These are phyloP conservation scores for Trichonephila clavata DNA, from an alignment of 1,140 invertebrate genomes.

Conservation along the genomic window DNA sequence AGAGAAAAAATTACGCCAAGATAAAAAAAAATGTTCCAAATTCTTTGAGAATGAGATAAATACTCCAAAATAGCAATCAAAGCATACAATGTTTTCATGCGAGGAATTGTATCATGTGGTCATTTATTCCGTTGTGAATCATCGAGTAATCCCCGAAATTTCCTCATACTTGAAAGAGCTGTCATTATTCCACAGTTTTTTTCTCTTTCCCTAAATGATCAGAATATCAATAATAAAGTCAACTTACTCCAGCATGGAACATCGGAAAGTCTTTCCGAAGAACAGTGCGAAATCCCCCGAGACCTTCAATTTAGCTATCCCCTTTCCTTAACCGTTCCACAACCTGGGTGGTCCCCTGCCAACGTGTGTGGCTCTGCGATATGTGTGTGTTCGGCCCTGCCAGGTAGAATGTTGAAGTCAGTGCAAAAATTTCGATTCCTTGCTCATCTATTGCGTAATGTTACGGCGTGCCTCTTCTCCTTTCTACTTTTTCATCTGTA, in stretches of 20 bases:
- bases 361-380: slow-evolving; percentile 63
- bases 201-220: neutral
- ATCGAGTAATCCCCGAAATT: neutral
- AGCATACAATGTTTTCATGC: neutral
- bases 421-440: slow-evolving; percentile 60
- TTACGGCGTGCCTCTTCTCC: neutral
- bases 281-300: slow-evolving; percentile 51
- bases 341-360: slow-evolving; percentile 59
- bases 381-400: slow-evolving; percentile 58
- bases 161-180: neutral
- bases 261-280: neutral
- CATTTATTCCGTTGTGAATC: neutral
- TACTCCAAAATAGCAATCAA: neutral
- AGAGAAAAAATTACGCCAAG: no score
- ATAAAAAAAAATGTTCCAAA: neutral
- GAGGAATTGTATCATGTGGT: neutral
- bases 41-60: neutral
- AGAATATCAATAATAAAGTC: slow-evolving; percentile 26
- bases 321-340: slow-evolving; percentile 56
- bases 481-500: neutral
- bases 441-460: slow-evolving; percentile 43
- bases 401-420: slow-evolving; percentile 38
- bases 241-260: neutral
- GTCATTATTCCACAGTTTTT: neutral
- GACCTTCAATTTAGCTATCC: slow-evolving; percentile 67